These are phyloP conservation scores for Ceratotherium simum DNA, from an alignment of 2,113 vertebrate genomes.

Conservation along the genomic window DNA sequence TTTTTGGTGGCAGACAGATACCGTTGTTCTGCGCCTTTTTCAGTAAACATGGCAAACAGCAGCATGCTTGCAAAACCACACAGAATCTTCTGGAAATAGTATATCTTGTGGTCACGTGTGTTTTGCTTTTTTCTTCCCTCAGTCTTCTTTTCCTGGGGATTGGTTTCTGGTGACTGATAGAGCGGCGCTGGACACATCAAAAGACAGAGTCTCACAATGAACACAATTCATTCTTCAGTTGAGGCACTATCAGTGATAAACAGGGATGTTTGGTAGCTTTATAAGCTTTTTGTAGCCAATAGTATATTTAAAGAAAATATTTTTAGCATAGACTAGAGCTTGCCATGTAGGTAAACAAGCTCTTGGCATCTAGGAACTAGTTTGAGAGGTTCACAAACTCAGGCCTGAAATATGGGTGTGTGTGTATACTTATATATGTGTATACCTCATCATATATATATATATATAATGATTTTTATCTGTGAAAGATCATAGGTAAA, in stretches of 20 bases:
- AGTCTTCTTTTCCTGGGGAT: not conserved
- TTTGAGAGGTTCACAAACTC: conserved; percentile 17
- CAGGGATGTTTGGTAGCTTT: not conserved
- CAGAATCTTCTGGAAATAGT: not conserved
- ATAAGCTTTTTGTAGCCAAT: not conserved
- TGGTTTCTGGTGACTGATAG: not conserved
- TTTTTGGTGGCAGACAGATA: not conserved
- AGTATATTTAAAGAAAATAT: not conserved
- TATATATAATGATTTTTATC: not conserved
- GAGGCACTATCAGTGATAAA: not conserved
- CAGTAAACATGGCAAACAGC: not conserved
- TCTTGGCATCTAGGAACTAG: not conserved
- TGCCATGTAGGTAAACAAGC: not conserved
- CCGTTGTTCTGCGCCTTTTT: not conserved
- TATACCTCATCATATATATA: not conserved
- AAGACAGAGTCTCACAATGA: not conserved
- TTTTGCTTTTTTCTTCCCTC: not conserved
- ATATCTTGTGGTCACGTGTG: not conserved
- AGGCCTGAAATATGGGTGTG: not conserved
- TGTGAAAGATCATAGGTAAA: not conserved
- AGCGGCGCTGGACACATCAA: not conserved
- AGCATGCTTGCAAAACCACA: not conserved
- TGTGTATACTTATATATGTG: not conserved
- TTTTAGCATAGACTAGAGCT: not conserved
- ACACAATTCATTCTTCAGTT: not conserved